These are phyloP conservation scores for Drosophila trichaetosa DNA, from an alignment of 2,888 invertebrate genomes.

Conservation along the genomic window DNA sequence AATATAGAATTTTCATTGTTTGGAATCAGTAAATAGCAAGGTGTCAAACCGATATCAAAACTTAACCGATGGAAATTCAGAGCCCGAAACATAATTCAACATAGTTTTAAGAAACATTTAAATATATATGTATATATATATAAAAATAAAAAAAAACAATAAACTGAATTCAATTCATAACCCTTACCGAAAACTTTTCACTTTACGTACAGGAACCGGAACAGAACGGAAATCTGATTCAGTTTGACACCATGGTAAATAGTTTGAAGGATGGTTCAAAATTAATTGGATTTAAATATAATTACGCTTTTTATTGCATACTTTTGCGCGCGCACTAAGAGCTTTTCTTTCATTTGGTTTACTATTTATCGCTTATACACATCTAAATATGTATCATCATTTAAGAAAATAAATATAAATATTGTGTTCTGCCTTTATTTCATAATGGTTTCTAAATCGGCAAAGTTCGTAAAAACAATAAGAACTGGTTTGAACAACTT, in stretches of 20 bases:
- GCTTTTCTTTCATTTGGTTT: slow-evolving; percentile 1
- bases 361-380: not conserved
- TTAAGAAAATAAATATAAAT: not conserved
- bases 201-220: not conserved
- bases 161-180: not conserved
- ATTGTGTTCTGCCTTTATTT: not conserved
- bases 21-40: not conserved
- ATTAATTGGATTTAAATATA: not conserved
- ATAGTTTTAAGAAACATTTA: not conserved
- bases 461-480: not conserved
- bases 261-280: not conserved
- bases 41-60: not conserved
- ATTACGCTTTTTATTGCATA: slow-evolving; percentile 12
- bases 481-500: not conserved
- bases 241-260: not conserved
- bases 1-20: not conserved
- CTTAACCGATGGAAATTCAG: not conserved
- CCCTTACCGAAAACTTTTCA: not conserved
- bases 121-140: not conserved
- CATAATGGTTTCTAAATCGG: not conserved
- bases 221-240: not conserved
- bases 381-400: not conserved
- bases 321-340: slow-evolving; percentile 7
- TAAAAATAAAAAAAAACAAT: not conserved
- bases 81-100: not conserved